These are phyloP conservation scores for Perdita meconis DNA, from an alignment of 2,888 invertebrate genomes.

Conservation along the genomic window DNA sequence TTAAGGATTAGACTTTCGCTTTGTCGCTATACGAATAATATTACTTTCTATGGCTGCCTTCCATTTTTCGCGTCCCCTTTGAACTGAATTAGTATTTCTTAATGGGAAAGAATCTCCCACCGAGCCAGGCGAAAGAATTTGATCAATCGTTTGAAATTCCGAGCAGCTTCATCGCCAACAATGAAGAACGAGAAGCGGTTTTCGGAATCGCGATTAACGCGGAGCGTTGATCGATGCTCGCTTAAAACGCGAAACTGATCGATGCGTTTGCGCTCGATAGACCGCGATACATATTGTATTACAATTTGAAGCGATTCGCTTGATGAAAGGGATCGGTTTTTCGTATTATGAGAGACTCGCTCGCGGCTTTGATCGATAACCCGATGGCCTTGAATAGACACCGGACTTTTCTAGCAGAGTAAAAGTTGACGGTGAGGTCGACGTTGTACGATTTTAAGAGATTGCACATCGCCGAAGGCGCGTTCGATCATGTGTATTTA, in stretches of 20 bases:
- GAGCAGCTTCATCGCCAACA: not conserved
- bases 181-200: not conserved
- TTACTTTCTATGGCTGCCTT: no score
- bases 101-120: no score
- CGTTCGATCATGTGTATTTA: conserved; percentile 49
- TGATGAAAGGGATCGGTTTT: conserved; percentile 64
- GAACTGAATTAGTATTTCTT: no score
- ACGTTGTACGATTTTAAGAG: conserved; percentile 62
- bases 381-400: conserved; percentile 77
- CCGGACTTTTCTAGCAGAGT: conserved; percentile 73
- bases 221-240: not conserved
- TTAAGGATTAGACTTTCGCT: no score
- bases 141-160: not conserved
- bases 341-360: conserved; percentile 67
- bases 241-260: conserved; percentile 5
- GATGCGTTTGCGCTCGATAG: conserved; percentile 21
- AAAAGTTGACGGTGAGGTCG: conserved; percentile 69
- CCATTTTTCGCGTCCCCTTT: no score
- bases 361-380: conserved; percentile 76
- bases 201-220: conserved; percentile 12
- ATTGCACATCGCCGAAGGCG: conserved; percentile 57
- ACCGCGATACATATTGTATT: conserved; percentile 53
- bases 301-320: conserved; percentile 61
- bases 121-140: no score
- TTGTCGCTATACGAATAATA: not conserved